Conservation (phyloP, 2,888 invertebrate species). For the Atethmia centrago region DNA sequence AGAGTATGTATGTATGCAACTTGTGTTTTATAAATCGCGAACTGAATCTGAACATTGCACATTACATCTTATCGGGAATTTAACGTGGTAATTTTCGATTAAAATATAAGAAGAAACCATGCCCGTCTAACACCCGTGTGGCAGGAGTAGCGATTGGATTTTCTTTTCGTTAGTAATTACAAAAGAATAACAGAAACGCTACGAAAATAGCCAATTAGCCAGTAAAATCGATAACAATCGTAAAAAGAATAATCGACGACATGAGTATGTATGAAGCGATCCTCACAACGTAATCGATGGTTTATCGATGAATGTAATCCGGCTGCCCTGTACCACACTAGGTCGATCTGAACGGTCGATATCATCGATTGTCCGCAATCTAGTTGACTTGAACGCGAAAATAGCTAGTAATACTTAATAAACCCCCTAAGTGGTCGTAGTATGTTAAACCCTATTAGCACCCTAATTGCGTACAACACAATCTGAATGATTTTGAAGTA, state of each 20-base stretch:
- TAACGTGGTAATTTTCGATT: neutral
- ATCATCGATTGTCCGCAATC: neutral
- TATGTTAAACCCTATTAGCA: neutral
- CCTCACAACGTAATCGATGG: neutral
- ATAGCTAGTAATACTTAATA: neutral
- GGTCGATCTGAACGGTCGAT: neutral
- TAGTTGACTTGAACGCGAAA: neutral
- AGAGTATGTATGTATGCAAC: neutral
- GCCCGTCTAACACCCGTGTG: neutral
- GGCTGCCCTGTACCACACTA: neutral
- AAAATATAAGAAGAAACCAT: neutral
- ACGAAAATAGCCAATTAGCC: neutral
- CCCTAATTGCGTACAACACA: neutral
- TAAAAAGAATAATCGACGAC: neutral
- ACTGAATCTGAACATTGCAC: neutral
- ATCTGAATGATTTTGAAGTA: no score
- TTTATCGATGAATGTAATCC: neutral
- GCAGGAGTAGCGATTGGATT: neutral
- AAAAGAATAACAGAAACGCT: neutral
- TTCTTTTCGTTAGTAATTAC: neutral
- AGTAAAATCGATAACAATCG: conserved; percentile 8
- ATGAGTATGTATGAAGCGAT: no score
- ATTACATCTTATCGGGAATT: neutral
- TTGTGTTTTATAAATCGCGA: neutral
- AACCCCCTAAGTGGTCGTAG: neutral